These are phyloP conservation scores for Phortica okadai DNA, from an alignment of 2,888 invertebrate species.

Conservation along the genomic window DNA sequence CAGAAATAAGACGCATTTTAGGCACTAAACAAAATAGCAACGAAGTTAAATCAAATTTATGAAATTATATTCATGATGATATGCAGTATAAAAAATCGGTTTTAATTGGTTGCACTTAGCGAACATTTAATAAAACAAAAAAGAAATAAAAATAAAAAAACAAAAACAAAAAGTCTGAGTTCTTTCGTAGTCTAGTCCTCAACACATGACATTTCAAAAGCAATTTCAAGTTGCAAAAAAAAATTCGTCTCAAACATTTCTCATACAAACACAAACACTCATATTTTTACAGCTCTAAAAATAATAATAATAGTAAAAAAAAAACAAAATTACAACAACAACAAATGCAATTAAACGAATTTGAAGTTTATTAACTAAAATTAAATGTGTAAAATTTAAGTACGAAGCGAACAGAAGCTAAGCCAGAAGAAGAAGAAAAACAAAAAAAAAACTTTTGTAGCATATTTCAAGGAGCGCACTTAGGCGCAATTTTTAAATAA, in stretches of 20 bases:
- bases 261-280: too few species aligned
- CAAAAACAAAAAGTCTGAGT: constrained; percentile 16
- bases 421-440: constrained; percentile 5
- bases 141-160: constrained; percentile 37
- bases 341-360: constrained; percentile 49
- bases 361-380: constrained; percentile 42
- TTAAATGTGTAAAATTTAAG: not conserved
- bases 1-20: constrained; percentile 10
- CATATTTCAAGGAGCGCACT: constrained; percentile 49
- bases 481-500: not conserved
- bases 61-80: not conserved
- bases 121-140: constrained; percentile 47
- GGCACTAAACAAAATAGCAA: constrained; percentile 3
- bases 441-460: constrained; percentile 56
- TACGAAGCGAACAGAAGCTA: not conserved
- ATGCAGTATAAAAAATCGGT: constrained; percentile 29
- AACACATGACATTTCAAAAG: not conserved
- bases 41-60: not conserved
- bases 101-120: constrained; percentile 55
- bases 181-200: not conserved
- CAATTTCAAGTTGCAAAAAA: constrained; percentile 12
- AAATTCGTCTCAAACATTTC: constrained; percentile 12
- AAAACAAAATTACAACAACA: constrained; percentile 41
- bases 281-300: constrained; percentile 36
- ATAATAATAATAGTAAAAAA: constrained; percentile 41